Evolutionary conservation across 92 coral and sea anemone species (phyloP).

Genomic region (Pocillopora grandis): DNA sequence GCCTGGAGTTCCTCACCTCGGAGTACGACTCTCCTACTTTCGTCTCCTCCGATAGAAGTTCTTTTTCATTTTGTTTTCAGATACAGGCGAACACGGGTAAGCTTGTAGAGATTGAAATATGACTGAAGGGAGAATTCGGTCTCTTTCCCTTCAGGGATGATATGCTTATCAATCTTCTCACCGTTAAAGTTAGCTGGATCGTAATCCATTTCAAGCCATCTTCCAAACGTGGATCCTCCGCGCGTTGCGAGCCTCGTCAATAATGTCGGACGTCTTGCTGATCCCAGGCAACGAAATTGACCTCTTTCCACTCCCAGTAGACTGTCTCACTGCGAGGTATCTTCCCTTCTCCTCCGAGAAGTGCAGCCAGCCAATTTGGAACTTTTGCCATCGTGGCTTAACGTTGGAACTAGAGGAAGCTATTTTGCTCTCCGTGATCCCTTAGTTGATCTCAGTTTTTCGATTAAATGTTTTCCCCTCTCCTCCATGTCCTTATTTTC

Average conservation of each 20-base stretch:
- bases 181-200: neutral
- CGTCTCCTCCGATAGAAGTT: neutral
- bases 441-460: conserved; percentile 13
- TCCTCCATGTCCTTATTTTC: conserved; percentile 2
- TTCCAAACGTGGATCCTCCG: conserved; percentile 8
- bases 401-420: conserved; percentile 10
- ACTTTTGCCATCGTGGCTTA: conserved; percentile 12
- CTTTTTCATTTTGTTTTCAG: conserved; percentile 11
- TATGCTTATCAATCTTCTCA: neutral
- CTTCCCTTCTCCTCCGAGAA: neutral
- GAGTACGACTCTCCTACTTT: neutral
- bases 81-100: conserved; percentile 42
- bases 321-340: neutral
- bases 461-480: conserved; percentile 3
- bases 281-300: neutral
- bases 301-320: conserved; percentile 1
- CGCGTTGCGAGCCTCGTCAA: conserved; percentile 18
- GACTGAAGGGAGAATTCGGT: conserved; percentile 23
- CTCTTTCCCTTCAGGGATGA: conserved; percentile 3
- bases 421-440: conserved; percentile 3
- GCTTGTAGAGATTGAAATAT: conserved; percentile 39
- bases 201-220: conserved; percentile 14
- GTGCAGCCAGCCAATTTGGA: conserved; percentile 41
- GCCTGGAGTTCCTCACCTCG: no score
- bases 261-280: neutral